Base-by-base conservation (phyloP, 2,888 invertebrate species). In the Athalia cordata region DNA sequence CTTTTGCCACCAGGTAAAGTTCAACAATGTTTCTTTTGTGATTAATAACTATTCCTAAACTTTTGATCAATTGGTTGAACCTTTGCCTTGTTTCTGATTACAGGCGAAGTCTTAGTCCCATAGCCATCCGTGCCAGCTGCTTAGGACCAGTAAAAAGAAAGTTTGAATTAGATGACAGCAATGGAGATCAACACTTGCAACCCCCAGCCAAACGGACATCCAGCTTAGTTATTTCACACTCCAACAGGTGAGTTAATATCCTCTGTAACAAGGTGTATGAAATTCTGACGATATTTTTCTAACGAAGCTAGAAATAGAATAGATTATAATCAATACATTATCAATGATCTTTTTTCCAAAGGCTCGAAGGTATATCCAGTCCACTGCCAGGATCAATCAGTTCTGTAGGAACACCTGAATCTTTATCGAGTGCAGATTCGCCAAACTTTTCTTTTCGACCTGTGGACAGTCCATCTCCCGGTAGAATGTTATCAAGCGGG, bases 71-170 rank as follows among this genome's bases (percentile, higher is more conserved):
- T 9, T 5, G 75, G 9, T 15, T 50, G 29, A 29, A 4, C 7
- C 5, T 9, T 47, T 57, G 9, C 57, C 8, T 70, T 79, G 68
- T 81, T 80, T 83, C 87, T 78, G 29, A 29, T 29, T 29, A 29
- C 78, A 91, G 92, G 82, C 94, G 96, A 79, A 97, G 97, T 84
- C 93, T 97, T 85, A 97, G 97, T 81, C 98, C 98, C 0, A 97
- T 97, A 84, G 94, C 96, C 9, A 93, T 96, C 91, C 92, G 97
- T 77, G 92, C 92, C 64, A 91, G 90, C 83, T 89, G 91, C 81
- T 88, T 91, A 62, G 89, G 92, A 6, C 89, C 91, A 5, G 92
- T 93, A 79, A 94, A 95, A 89, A 92, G 95, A 81, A 93, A 94
- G 85, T 92, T 92, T 85, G 93, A 93, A 85, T 91, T 94, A 75